Conservation (phyloP, 2,797 vertebrate species). For the Pipistrellus pipistrellus region DNA sequence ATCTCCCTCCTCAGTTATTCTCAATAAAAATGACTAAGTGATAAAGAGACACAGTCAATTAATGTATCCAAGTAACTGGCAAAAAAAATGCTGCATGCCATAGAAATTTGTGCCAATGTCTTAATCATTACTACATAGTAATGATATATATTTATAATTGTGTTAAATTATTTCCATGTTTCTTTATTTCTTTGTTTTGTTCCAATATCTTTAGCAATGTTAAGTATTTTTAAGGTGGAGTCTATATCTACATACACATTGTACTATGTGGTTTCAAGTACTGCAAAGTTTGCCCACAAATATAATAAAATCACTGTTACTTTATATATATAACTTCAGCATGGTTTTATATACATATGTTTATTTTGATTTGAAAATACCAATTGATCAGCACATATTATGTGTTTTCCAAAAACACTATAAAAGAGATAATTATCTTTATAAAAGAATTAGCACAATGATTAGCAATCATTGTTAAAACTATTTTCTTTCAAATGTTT, state of each 20-base stretch:
- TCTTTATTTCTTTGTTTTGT: background rate
- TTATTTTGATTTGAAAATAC: background rate
- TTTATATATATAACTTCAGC: background rate
- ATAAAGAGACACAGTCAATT: conserved; percentile 51
- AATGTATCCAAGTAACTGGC: background rate
- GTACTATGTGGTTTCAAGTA: background rate
- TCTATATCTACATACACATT: background rate
- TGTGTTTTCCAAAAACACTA: background rate
- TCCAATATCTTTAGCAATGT: background rate
- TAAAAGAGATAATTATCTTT: background rate
- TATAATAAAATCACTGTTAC: conserved; percentile 12
- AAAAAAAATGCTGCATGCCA: background rate
- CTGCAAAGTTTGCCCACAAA: background rate
- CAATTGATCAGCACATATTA: background rate
- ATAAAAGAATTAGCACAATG: background rate
- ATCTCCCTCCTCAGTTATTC: conserved; percentile 10
- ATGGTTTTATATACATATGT: background rate
- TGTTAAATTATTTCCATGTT: background rate
- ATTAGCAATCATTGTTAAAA: conserved; percentile 9
- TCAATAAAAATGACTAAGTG: background rate
- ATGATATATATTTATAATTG: background rate
- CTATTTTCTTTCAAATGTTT: background rate
- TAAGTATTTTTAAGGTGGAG: background rate
- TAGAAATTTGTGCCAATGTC: background rate
- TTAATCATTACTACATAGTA: background rate